Evolutionary conservation across 1,140 invertebrate species (phyloP).

Genomic region (Musca domestica): DNA sequence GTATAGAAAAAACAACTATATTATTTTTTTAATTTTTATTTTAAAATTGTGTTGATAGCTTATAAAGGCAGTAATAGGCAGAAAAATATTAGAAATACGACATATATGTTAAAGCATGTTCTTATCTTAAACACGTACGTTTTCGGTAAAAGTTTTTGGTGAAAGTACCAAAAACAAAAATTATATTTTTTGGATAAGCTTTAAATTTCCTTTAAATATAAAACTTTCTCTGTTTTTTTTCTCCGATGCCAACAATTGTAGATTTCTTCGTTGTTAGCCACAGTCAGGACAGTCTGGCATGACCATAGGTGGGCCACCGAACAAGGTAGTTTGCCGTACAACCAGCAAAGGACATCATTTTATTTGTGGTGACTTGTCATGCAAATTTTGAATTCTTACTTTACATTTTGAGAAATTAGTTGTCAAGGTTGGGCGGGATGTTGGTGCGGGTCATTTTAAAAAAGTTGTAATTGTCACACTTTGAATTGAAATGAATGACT

Average conservation of each 20-base stretch:
- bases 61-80: no score
- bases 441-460: background rate
- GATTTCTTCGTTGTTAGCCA: background rate
- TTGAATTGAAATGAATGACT: background rate
- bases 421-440: background rate
- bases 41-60: no score
- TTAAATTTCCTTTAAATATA: no score
- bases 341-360: constrained; percentile 3
- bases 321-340: background rate
- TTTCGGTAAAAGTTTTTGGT: no score
- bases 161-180: no score
- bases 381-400: background rate
- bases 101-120: no score
- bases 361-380: constrained; percentile 17
- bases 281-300: background rate
- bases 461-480: background rate
- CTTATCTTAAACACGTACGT: no score
- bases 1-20: no score
- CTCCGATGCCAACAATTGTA: background rate
- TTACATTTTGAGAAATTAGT: background rate
- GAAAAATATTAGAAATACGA: no score
- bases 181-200: no score
- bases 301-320: background rate
- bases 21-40: no score
- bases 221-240: no score